These are phyloP conservation scores for Calliopum simillimum DNA, from an alignment of 2,888 invertebrate species.

Conservation along the genomic window DNA sequence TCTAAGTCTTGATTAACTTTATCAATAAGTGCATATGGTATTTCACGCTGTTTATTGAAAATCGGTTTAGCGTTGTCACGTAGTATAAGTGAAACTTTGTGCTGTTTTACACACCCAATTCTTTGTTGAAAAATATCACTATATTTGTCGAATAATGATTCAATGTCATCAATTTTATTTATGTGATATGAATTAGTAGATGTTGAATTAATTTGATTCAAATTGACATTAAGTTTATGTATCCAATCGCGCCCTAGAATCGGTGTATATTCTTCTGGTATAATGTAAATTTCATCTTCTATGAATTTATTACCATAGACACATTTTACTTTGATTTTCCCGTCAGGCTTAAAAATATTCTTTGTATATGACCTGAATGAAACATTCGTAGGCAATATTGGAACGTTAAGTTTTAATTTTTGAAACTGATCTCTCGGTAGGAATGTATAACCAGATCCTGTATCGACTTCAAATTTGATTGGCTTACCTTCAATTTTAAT, in stretches of 20 bases:
- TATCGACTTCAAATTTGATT: slow-evolving; percentile 34
- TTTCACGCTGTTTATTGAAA: slow-evolving; percentile 39
- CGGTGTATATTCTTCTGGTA: slow-evolving; percentile 33
- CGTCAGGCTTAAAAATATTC: slow-evolving; percentile 36
- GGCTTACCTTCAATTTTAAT: slow-evolving; percentile 27
- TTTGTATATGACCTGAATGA: slow-evolving; percentile 35
- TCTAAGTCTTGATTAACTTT: slow-evolving; percentile 35
- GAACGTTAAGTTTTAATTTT: too few relatives aligned
- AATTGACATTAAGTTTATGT: slow-evolving; percentile 32
- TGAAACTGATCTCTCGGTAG: slow-evolving; percentile 27
- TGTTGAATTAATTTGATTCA: slow-evolving; percentile 3
- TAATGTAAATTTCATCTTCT: slow-evolving; percentile 37
- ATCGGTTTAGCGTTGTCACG: slow-evolving; percentile 32
- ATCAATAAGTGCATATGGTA: slow-evolving; percentile 37
- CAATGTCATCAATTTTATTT: slow-evolving; percentile 32
- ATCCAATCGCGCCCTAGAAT: slow-evolving; percentile 40
- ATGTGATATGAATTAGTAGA: slow-evolving; percentile 3
- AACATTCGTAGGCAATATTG: slow-evolving; percentile 14
- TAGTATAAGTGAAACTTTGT: slow-evolving; percentile 31
- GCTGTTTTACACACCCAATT: slow-evolving; percentile 37
- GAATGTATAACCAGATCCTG: slow-evolving; percentile 31
- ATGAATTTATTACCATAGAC: slow-evolving; percentile 29
- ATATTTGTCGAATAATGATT: slow-evolving; percentile 29
- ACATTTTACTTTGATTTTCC: slow-evolving; percentile 33
- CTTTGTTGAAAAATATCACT: slow-evolving; percentile 33